Base-by-base conservation (phyloP, 2,888 invertebrate species). In the Spilosoma lubricipeda region DNA sequence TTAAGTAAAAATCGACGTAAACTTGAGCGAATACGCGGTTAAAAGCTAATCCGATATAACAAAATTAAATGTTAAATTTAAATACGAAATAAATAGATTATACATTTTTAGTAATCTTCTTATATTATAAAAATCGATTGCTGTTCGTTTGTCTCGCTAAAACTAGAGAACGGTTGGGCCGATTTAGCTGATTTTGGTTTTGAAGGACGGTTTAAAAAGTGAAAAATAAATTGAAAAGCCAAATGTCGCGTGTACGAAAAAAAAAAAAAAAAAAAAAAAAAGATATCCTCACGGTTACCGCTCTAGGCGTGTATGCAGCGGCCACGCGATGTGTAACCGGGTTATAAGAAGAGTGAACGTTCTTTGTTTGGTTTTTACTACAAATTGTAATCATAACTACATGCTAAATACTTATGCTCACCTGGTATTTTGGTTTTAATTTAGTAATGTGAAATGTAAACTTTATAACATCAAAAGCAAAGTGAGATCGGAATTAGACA, bases 231-330 rank as follows among this genome's bases (percentile, higher is more conserved):
- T n/a, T n/a, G n/a, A n/a, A n/a, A n/a, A n/a, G n/a, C n/a, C n/a
- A n/a, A n/a, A n/a, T n/a, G n/a, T n/a, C n/a, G n/a, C n/a, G n/a
- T n/a, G n/a, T n/a, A n/a, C n/a, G n/a, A n/a, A n/a, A n/a, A n/a
- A n/a, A n/a, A n/a, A n/a, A n/a, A n/a, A n/a, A n/a, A n/a, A n/a
- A n/a, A n/a, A n/a, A n/a, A n/a, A n/a, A n/a, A n/a, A n/a, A n/a
- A n/a, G 79, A 81, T 79, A 86, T 87, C 84, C 85, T 87, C 86
- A 86, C 86, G 88, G 80, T 84, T 87, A 90, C 90, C 91, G 87
- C 89, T 84, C 80, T 74, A 74, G 81, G 86, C 83, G 74, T 68
- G 65, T 71, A 64, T 71, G 78, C 80, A 84, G 77, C 71, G 72
- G 78, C 78, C 85, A 85, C 84, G 86, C 80, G 80, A 82, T 84